Evolutionary conservation across 2,888 invertebrate species (phyloP).

Genomic region (Drosophila nr. perissopoda): DNA sequence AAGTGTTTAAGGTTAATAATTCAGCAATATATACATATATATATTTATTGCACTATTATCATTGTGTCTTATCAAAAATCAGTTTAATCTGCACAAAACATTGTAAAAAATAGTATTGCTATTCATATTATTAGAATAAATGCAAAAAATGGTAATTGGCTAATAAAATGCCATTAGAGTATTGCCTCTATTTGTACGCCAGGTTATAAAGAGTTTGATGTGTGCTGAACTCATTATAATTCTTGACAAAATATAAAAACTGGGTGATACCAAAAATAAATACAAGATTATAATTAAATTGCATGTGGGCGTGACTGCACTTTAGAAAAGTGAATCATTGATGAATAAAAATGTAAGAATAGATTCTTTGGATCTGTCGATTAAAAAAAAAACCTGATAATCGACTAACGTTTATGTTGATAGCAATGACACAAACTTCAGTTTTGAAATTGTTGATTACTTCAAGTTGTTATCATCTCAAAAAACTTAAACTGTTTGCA

Average conservation of each 20-base stretch:
- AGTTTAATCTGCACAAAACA: not conserved
- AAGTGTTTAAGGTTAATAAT: not conserved
- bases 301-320: slow-evolving; percentile 24
- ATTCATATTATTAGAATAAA: not conserved
- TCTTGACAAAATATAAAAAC: not conserved
- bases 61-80: not conserved
- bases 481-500: slow-evolving; percentile 2
- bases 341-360: not conserved
- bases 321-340: not conserved
- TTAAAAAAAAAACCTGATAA: slow-evolving; percentile 4
- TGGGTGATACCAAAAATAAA: slow-evolving; percentile 8
- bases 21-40: not conserved
- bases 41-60: slow-evolving; percentile 1
- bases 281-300: slow-evolving; percentile 11
- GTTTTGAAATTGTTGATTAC: not conserved
- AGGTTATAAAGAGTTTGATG: slow-evolving; percentile 8
- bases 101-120: not conserved
- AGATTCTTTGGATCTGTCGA: not conserved
- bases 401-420: not conserved
- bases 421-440: not conserved
- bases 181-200: not conserved
- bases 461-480: slow-evolving; percentile 14
- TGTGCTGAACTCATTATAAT: not conserved
- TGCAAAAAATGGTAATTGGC: not conserved
- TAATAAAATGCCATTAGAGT: not conserved